phyloP scores from a whole-genome alignment of 2,113 vertebrate species.

The Pao palembangensis region DNA sequence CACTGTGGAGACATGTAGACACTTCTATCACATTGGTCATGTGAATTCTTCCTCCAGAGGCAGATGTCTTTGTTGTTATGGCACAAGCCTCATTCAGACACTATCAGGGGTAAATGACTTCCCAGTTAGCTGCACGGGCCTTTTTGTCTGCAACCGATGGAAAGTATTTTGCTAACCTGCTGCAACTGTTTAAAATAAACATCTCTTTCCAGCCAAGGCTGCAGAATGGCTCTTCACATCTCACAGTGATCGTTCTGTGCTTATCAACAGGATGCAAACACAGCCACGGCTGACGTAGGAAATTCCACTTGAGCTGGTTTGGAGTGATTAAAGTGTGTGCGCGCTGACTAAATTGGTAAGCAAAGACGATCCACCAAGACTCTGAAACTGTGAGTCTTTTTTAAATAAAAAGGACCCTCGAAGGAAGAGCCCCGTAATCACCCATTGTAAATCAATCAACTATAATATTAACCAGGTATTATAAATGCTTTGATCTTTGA shows the following conservation, averaged over 20 bases:
- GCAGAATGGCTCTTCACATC: slow-evolving; percentile 41
- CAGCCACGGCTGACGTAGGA: slow-evolving; percentile 26
- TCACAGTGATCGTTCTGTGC: slow-evolving; percentile 58
- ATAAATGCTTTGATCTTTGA: too few species aligned
- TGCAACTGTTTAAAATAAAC: slow-evolving; percentile 64
- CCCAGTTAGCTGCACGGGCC: slow-evolving; percentile 37
- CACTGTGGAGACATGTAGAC: too few species aligned
- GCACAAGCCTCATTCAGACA: slow-evolving; percentile 38
- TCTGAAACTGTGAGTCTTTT: slow-evolving; percentile 1
- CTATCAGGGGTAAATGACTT: slow-evolving; percentile 44
- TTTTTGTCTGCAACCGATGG: slow-evolving; percentile 48
- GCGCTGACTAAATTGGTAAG: slow-evolving; percentile 14
- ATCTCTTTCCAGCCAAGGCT: slow-evolving; percentile 55
- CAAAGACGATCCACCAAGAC: slow-evolving; percentile 16
- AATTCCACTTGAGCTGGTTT: slow-evolving; percentile 23
- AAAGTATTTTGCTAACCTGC: slow-evolving; percentile 64
- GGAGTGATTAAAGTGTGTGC: slow-evolving; percentile 20
- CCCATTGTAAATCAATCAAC: not conserved
- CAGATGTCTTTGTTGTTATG: slow-evolving; percentile 40
- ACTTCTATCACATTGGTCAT: too few species aligned
- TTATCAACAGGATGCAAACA: slow-evolving; percentile 43
- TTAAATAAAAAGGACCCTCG: not conserved
- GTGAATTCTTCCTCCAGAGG: slow-evolving; percentile 1
- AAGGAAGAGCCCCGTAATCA: not conserved
- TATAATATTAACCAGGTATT: too few species aligned